Evolutionary conservation across 2,113 vertebrate species (phyloP).

Genomic region (Hippolais icterina): DNA sequence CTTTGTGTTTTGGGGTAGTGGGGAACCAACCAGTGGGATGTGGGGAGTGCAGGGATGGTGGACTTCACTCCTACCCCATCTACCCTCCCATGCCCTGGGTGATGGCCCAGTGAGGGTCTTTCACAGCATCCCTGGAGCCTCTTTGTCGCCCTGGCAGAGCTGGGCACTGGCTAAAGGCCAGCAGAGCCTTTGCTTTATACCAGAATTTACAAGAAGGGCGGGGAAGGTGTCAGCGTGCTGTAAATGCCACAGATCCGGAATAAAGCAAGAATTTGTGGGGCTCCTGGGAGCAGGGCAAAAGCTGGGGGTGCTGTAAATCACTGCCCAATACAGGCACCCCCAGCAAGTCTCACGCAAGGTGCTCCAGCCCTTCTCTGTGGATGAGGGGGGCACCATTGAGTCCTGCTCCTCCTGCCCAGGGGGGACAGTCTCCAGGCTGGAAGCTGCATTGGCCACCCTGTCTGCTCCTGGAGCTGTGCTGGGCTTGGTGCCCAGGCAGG

Average conservation of each 20-base stretch:
- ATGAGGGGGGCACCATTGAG: accelerated
- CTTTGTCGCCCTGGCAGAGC: accelerated
- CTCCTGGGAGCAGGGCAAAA: background rate
- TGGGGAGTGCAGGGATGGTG: background rate
- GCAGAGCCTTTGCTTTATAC: background rate
- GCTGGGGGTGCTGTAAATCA: background rate
- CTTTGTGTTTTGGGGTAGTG: background rate
- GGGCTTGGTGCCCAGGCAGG: conserved; percentile 10
- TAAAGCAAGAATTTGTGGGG: background rate
- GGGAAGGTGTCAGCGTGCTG: background rate
- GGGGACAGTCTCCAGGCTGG: background rate
- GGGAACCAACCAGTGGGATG: accelerated
- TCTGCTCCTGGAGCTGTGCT: background rate
- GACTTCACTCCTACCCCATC: background rate
- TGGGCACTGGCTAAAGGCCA: background rate
- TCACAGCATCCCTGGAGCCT: accelerated
- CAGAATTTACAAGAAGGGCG: background rate
- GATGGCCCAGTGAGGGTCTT: background rate
- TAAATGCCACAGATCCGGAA: accelerated
- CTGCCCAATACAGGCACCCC: background rate
- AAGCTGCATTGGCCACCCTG: background rate
- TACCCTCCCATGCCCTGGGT: background rate
- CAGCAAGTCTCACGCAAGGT: background rate
- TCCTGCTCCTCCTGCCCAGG: background rate
- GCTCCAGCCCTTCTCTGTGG: background rate